Base-by-base conservation (phyloP, 2,888 invertebrate genomes). In the Hydroisotoma schaefferi region DNA sequence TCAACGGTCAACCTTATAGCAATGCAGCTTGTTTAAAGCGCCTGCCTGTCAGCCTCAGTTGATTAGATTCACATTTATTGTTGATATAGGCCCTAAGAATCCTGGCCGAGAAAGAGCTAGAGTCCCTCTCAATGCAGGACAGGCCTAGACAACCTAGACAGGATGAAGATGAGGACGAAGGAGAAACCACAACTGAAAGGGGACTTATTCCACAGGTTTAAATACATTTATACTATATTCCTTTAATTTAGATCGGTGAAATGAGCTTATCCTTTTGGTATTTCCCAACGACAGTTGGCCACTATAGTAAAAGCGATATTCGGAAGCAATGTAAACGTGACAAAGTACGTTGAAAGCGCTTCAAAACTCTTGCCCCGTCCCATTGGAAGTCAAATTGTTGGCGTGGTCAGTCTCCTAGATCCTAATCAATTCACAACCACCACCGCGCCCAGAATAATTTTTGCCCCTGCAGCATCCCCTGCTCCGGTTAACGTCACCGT, bases 271-370 rank as follows among this genome's bases (percentile, higher is more conserved):
- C 6, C 6, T 6, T 43, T 18, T 43, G 43, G 18, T 43, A 18
- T 6, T 15, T 43, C 18, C 23, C 6, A 20, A 12, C 3, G 6
- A 22, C 63, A 69, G 63, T 46, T 69, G 5, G 70, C 70, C 0
- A 63, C 56, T 22, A 56, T 72, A 12, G 61, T 72, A 28, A 61
- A 69, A 55, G 65, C 70, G 0, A 55, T 71, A 2, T 70, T 72
- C 53, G 70, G 70, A n/a, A 59, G 52, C 20, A 60, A 53, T 18
- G 63, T 71, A 1, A 71, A 72, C 56, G 57, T 70, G 8, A 72
- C 72, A 0, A 57, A 61, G 12, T 70, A 72, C 55, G 66, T 68
- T 1, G 61, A 69, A 44, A 51, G 59, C 10, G 70, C 72, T 2
- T 58, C 70, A 8, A 55, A 48, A 6, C 63, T 66, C 27, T 40